These are phyloP conservation scores for Meloidogyne floridensis DNA, from an alignment of 1,140 invertebrate species.

Conservation along the genomic window DNA sequence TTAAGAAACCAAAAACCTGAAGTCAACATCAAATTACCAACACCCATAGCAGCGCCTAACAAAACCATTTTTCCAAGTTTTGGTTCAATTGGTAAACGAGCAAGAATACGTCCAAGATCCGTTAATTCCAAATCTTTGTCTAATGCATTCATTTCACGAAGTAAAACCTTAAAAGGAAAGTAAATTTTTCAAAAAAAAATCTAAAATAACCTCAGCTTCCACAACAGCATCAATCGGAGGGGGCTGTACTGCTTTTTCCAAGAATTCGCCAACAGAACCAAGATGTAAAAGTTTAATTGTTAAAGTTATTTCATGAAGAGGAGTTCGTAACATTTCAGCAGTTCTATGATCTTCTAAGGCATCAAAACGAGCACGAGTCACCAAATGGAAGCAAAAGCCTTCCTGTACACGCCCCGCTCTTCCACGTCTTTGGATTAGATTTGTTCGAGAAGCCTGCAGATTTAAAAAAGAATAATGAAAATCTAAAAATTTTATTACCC, in stretches of 20 bases:
- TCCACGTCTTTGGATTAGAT: conserved; percentile 73
- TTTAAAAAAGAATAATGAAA: not conserved
- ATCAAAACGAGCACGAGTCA: conserved; percentile 55
- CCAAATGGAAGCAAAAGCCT: conserved; percentile 80
- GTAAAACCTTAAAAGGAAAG: conserved; percentile 41
- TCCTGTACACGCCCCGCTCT: conserved; percentile 75
- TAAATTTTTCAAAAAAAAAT: not conserved
- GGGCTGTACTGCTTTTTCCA: conserved; percentile 69
- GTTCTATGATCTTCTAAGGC: conserved; percentile 68
- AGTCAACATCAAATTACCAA: conserved; percentile 56
- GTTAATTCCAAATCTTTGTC: conserved; percentile 69
- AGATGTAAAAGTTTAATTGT: conserved; percentile 69
- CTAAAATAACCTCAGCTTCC: conserved; percentile 67
- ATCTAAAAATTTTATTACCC: conserved; percentile 71
- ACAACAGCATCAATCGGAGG: conserved; percentile 70
- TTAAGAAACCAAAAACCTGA: not conserved
- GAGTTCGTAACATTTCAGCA: conserved; percentile 70
- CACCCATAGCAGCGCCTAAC: conserved; percentile 67
- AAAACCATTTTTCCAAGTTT: conserved; percentile 70
- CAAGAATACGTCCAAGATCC: conserved; percentile 68
- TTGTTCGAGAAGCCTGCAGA: conserved; percentile 67
- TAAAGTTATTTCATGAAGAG: conserved; percentile 66
- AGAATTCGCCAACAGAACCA: conserved; percentile 67
- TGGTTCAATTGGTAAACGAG: conserved; percentile 69
- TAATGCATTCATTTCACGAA: conserved; percentile 68